A percentile compares a stretch with the other conserved stretches of the same genome.
These are phyloP conservation scores for Phania funesta DNA, from an alignment of 2,888 invertebrate genomes.

Conservation along the genomic window DNA sequence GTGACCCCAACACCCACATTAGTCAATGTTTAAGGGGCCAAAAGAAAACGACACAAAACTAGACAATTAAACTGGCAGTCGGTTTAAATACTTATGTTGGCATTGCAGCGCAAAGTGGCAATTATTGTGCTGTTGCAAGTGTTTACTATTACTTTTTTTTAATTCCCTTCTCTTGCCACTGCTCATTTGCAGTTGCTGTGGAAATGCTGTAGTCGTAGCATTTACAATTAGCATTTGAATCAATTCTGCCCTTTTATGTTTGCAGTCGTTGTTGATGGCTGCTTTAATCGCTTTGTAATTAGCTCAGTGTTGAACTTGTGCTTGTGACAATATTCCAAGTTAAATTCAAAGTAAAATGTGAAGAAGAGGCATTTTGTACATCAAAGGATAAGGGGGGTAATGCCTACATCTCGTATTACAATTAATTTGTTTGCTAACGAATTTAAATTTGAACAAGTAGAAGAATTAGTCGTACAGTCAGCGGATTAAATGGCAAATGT, in stretches of 20 bases:
- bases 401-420: too few species aligned
- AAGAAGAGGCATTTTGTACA: too few species aligned
- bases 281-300: slow-evolving; percentile 30
- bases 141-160: not conserved
- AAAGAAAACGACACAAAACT: not conserved
- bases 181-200: slow-evolving; percentile 5
- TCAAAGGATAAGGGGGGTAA: too few species aligned
- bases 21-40: slow-evolving; percentile 11
- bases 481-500: too few species aligned
- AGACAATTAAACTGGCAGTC: slow-evolving; percentile 19
- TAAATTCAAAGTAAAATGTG: not conserved
- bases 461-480: too few species aligned
- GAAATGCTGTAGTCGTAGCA: not conserved
- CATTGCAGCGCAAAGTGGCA: slow-evolving; percentile 15
- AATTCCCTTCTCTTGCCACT: not conserved
- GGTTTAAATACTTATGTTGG: slow-evolving; percentile 25
- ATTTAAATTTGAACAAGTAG: too few species aligned
- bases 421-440: too few species aligned
- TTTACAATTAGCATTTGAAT: not conserved
- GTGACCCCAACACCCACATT: not conserved
- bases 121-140: not conserved
- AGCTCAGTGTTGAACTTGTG: slow-evolving; percentile 7
- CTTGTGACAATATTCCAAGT: not conserved
- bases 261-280: slow-evolving; percentile 5
- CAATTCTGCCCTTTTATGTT: not conserved